Evolutionary conservation across 2,888 invertebrate genomes (phyloP), one percentile per base, ranked within the genome.

Genomic region (Tachina grossa): DNA sequence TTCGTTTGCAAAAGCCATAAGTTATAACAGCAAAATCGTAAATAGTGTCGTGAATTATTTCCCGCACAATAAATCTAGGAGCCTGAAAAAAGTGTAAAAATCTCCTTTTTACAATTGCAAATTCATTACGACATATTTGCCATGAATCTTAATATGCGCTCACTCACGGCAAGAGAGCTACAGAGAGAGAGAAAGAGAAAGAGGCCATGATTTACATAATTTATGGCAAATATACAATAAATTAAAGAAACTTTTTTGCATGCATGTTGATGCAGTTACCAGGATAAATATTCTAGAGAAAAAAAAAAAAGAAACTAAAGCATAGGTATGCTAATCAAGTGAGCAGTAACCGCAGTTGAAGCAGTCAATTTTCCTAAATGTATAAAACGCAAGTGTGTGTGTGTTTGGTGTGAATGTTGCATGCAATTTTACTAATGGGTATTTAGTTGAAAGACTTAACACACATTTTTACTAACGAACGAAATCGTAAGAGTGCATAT

Each of bases 131-230:
- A 83, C 85, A 83, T 86, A 86, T 84, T 87, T 87, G 80, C 84
- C 86, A 87, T 77, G 71, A 74, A 81, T 81, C 81, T 75, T 66
- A 78, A 69, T 39, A 47, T 22, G n/a, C 6, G 6, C 65, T 39
- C 49, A 57, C 43, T 63, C 16, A 79, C 13, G 39, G 47, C 83
- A 77, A 79, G 84, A 89, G 88, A 89, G 88, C 88, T 31, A 31
- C 6, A 6, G 88, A 88, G 88, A 88, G 88, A 89, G 80, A 77
- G 84, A 88, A 87, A 89, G 89, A 88, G 88, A 88, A 88, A 88
- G 88, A 89, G 89, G 89, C 90, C 89, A 90, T 90, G 90, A 89
- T 90, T 90, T 90, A 31, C 31, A 31, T 31, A 90, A 90, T 90
- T 90, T 90, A 90, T 90, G 87, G 89, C 87, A 84, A 89, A 88